A percentile compares a stretch with the other conserved stretches of the same genome.
Evolutionary conservation across 2,797 vertebrate genomes (phyloP).

Genomic region (Myotis vivesi): DNA sequence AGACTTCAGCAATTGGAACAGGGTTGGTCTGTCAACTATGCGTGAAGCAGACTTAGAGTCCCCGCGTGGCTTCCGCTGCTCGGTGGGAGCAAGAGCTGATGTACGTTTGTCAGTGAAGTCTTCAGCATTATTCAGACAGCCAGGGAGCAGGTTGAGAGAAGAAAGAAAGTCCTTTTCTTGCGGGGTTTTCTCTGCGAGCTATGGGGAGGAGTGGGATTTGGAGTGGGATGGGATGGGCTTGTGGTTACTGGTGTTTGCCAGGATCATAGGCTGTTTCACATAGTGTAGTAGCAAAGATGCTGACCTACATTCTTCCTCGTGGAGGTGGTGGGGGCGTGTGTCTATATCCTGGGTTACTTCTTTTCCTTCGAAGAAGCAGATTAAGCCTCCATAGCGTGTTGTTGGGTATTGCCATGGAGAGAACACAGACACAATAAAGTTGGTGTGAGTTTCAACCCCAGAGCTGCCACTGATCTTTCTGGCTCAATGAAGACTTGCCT

Average conservation of each 20-base stretch:
- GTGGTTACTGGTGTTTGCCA: slow-evolving; percentile 46
- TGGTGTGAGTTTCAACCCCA: slow-evolving; percentile 29
- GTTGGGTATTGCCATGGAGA: slow-evolving; percentile 18
- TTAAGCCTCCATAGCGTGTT: background rate
- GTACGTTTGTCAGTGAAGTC: slow-evolving; percentile 65
- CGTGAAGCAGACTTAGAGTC: slow-evolving; percentile 69
- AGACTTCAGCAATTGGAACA: slow-evolving; percentile 67
- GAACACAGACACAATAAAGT: slow-evolving; percentile 27
- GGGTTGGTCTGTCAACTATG: slow-evolving; percentile 66
- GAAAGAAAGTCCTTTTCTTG: slow-evolving; percentile 48
- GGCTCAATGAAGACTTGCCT: slow-evolving; percentile 53
- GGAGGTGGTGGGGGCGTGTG: slow-evolving; percentile 10
- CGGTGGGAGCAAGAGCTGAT: slow-evolving; percentile 71
- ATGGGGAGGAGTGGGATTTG: slow-evolving; percentile 43
- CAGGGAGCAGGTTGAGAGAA: background rate
- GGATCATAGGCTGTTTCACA: background rate
- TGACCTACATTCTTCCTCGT: slow-evolving; percentile 65
- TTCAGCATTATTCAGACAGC: slow-evolving; percentile 65
- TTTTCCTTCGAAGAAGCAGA: slow-evolving; percentile 23
- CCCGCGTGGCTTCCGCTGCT: slow-evolving; percentile 67
- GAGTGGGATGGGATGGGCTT: slow-evolving; percentile 42
- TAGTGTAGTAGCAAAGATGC: slow-evolving; percentile 25
- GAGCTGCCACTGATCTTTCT: slow-evolving; percentile 45
- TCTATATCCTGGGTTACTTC: background rate
- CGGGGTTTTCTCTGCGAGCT: slow-evolving; percentile 42